Evolutionary conservation across 2,888 invertebrate genomes (phyloP).

Genomic region (Sinohyriopsis cumingii): DNA sequence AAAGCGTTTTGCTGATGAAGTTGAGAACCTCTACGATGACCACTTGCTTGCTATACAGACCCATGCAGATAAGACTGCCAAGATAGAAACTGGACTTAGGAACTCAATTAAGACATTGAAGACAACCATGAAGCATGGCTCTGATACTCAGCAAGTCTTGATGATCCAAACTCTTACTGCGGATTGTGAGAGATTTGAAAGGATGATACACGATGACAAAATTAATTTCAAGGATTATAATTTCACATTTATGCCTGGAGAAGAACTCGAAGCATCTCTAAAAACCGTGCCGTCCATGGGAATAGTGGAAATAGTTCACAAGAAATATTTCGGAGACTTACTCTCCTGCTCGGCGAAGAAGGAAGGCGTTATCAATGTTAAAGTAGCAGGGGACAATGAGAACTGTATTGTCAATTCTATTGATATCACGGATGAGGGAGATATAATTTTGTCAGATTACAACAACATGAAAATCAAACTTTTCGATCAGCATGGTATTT

Average conservation of each 20-base stretch:
- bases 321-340: conserved; percentile 26
- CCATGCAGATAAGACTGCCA: too few species aligned
- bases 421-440: conserved; percentile 32
- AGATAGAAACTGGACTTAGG: too few species aligned
- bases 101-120: too few species aligned
- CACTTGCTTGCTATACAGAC: too few species aligned
- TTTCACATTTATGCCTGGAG: conserved; percentile 32
- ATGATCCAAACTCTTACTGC: conserved; percentile 14
- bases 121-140: too few species aligned
- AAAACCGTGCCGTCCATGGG: conserved; percentile 32
- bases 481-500: conserved; percentile 35
- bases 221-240: conserved; percentile 35
- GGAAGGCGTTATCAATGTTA: conserved; percentile 33
- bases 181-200: conserved; percentile 30
- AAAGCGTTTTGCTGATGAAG: conserved; percentile 28
- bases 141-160: too few species aligned
- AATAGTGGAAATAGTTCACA: conserved; percentile 32
- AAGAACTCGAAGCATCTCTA: conserved; percentile 26
- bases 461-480: conserved; percentile 36
- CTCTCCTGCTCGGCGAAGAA: conserved; percentile 32
- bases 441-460: conserved; percentile 35
- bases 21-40: conserved; percentile 11
- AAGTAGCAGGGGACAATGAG: conserved; percentile 34
- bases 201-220: conserved; percentile 31
- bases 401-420: conserved; percentile 36